Evolutionary conservation across 64 coral and sea anemone genomes (phyloP).

Genomic region (Pocillopora verrucosa): DNA sequence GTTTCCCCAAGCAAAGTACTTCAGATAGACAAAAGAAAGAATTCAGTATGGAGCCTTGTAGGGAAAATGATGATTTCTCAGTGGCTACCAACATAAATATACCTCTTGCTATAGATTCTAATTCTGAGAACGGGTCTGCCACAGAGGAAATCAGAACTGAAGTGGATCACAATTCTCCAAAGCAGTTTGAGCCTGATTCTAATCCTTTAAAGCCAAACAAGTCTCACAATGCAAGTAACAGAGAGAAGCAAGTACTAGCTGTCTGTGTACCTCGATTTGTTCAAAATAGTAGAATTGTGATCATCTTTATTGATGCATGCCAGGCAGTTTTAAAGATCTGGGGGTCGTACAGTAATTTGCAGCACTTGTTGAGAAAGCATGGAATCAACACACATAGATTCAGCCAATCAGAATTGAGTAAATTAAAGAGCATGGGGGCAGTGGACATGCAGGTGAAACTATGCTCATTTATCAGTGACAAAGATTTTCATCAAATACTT

Average conservation of each 20-base stretch:
- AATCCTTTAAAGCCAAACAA: background rate
- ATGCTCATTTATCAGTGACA: constrained; percentile 59
- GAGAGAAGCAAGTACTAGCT: background rate
- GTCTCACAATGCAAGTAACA: background rate
- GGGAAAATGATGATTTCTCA: too few species aligned
- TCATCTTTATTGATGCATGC: constrained; percentile 66
- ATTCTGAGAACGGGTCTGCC: too few species aligned
- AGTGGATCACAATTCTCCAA: too few species aligned
- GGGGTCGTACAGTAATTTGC: constrained; percentile 53
- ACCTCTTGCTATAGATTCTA: too few species aligned
- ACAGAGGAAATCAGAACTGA: too few species aligned
- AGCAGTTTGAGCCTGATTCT: too few species aligned
- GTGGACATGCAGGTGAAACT: constrained; percentile 59
- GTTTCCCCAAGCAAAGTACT: too few species aligned
- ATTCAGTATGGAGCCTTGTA: too few species aligned
- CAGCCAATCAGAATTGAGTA: constrained; percentile 30
- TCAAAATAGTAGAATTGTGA: constrained; percentile 4
- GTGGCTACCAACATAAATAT: too few species aligned
- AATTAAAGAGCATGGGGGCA: constrained; percentile 47
- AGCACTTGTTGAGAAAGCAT: constrained; percentile 45
- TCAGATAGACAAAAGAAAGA: too few species aligned
- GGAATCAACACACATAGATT: constrained; percentile 59
- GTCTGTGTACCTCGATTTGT: constrained; percentile 6
- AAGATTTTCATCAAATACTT: constrained; percentile 52
- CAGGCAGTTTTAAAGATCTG: constrained; percentile 55